A percentile compares a stretch with the other conserved stretches of the same genome.
These are phyloP conservation scores for Rosalia funebris DNA, from an alignment of 2,888 invertebrate species.

Conservation along the genomic window DNA sequence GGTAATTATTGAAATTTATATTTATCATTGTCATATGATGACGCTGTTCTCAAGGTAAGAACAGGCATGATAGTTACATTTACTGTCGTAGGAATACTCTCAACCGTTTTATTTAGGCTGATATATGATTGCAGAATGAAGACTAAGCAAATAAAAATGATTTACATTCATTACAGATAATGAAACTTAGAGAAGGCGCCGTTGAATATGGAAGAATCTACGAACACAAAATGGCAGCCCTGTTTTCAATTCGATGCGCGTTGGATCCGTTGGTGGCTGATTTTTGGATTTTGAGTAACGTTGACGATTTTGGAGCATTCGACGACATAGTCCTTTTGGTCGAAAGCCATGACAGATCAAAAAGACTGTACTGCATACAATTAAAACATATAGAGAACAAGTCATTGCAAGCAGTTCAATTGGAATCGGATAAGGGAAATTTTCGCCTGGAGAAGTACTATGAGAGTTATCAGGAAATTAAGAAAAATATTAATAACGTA, in stretches of 20 bases:
- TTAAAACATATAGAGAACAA: conserved; percentile 1
- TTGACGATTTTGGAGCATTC: conserved; percentile 16
- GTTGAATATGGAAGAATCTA: conserved; percentile 17
- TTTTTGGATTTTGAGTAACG: conserved; percentile 21
- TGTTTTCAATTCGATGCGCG: conserved; percentile 13
- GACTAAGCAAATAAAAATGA: too few relatives aligned
- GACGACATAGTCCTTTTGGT: conserved; percentile 17
- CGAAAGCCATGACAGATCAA: background rate
- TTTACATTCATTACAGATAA: background rate
- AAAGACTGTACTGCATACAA: conserved; percentile 10
- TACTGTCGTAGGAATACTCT: too few relatives aligned
- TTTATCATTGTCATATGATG: too few relatives aligned
- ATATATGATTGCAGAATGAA: too few relatives aligned
- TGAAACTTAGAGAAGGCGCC: background rate
- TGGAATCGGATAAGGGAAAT: background rate
- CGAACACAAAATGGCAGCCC: conserved; percentile 19
- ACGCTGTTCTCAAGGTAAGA: too few relatives aligned
- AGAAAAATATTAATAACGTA: conserved; percentile 12
- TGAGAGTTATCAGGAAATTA: conserved; percentile 10
- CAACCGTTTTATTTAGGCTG: too few relatives aligned
- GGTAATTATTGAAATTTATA: too few relatives aligned
- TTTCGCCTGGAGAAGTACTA: conserved; percentile 11
- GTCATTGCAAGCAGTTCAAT: background rate
- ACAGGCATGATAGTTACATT: too few relatives aligned
- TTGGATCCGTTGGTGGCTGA: conserved; percentile 4